Conservation (phyloP, 53 echinoderm and acorn worm genomes). For the Arbacia lixula region DNA sequence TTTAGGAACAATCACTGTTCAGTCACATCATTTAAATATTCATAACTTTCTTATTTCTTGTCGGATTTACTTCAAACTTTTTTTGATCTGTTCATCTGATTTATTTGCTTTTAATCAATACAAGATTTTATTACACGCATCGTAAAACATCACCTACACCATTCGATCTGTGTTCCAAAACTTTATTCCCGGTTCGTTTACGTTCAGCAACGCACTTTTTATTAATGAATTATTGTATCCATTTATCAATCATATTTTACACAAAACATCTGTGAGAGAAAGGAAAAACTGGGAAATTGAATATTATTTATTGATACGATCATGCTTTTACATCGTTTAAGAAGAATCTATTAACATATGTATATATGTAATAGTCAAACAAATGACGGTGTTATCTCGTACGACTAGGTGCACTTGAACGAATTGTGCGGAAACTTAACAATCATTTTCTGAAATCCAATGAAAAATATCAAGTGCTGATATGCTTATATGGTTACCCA, state of each 20-base stretch:
- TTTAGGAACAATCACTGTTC: no score
- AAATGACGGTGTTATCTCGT: slow-evolving; percentile 23
- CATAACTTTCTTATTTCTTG: no score
- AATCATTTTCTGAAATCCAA: slow-evolving; percentile 30
- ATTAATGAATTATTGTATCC: slow-evolving; percentile 26
- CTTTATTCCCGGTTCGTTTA: no score
- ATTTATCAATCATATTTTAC: slow-evolving; percentile 19
- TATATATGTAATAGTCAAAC: slow-evolving; percentile 30
- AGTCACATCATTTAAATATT: no score
- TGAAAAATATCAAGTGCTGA: slow-evolving; percentile 26
- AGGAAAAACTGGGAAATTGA: slow-evolving; percentile 23
- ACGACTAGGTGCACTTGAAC: slow-evolving; percentile 24
- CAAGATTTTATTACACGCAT: no score
- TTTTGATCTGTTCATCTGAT: no score
- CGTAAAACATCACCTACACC: no score
- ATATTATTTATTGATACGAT: slow-evolving; percentile 22
- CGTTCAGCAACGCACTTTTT: no score
- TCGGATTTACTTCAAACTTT: no score
- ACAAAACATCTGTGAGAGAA: slow-evolving; percentile 22
- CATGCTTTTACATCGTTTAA: slow-evolving; percentile 26
- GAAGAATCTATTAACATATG: slow-evolving; percentile 16
- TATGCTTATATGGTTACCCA: slow-evolving; percentile 22
- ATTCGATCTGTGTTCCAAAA: no score
- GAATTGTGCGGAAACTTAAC: slow-evolving; percentile 31
- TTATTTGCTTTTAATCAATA: no score